Evolutionary conservation across 1,140 invertebrate genomes (phyloP), one percentile per base, ranked within the genome.

Genomic region (Drosophila obscura): DNA sequence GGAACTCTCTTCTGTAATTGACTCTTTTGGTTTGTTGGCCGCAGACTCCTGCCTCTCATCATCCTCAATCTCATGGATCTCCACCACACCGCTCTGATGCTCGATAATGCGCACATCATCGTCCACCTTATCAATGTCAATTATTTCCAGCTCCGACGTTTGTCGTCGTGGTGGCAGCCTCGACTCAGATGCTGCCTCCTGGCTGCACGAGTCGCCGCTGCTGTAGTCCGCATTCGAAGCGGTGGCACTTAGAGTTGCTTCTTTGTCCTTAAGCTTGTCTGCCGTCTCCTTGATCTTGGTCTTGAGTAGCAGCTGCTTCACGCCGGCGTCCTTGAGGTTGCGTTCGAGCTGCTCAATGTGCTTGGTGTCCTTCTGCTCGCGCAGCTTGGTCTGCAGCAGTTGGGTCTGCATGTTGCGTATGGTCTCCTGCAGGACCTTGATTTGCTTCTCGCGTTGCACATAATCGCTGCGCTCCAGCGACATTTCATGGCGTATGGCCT

Each of bases 401-500:
- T 96, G 95, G 53, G 96, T 94, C 78, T 97, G 96, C 94, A 97
- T 95, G 39, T 95, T 95, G 80, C 96, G 95, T 45, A 97, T 91
- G 1, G 96, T 96, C 84, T 96, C 95, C 79, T 97, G 95, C 50
- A 92, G 59, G 26, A 92, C 91, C 60, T 92, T 91, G 16, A 92
- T 92, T 71, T 92, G 91, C 49, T 92, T 91, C n/a, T 90, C 90
- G 45, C 92, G 91, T 31, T 88, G 90, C 22, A 94, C 93, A 6
- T 93, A 69, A 58, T 95, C 96, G 62, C 93, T 92, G 93, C 95
- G 92, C 80, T 94, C 93, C 79, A 96, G 78, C 90, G 94, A 93
- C 91, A 96, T 95, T 93, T 98, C 98, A 93, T 98, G 98, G 90
- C 98, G 97, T 77, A 97, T 98, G 0, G 97, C 97, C 92, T 98